A percentile compares a stretch with the other conserved stretches of the same genome.
phyloP scores from a whole-genome alignment of 2,113 vertebrate species.

The Laticauda colubrina region DNA sequence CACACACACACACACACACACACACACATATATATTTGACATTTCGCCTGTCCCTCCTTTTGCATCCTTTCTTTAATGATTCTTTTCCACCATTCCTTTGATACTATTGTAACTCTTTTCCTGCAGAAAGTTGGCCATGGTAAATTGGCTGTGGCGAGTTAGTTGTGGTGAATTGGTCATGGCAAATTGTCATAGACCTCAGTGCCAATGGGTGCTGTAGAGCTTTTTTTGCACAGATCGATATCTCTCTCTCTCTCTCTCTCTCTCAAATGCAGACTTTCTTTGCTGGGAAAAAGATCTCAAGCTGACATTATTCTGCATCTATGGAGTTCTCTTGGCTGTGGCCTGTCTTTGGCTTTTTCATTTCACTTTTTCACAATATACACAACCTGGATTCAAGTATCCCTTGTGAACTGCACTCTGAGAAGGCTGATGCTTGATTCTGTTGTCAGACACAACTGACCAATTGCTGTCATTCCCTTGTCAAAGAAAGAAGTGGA shows the following conservation, averaged over 20 bases:
- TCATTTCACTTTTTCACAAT: slow-evolving; percentile 26
- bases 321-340: slow-evolving; percentile 40
- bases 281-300: background rate
- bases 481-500: slow-evolving; percentile 39
- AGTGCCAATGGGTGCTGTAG: background rate
- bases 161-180: no score
- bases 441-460: slow-evolving; percentile 42
- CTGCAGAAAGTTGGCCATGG: no score
- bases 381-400: slow-evolving; percentile 29
- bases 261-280: background rate
- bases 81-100: no score
- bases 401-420: slow-evolving; percentile 50
- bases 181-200: background rate
- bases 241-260: no score
- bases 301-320: slow-evolving; percentile 21
- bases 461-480: slow-evolving; percentile 46
- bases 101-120: no score
- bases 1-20: no score
- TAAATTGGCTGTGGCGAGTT: no score
- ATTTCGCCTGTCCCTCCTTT: no score
- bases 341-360: slow-evolving; percentile 40
- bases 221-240: background rate
- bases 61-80: no score
- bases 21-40: no score
- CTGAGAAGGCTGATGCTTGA: slow-evolving; percentile 53